These are phyloP conservation scores for Helicoverpa armigera DNA, from an alignment of 1,140 invertebrate genomes.

Conservation along the genomic window DNA sequence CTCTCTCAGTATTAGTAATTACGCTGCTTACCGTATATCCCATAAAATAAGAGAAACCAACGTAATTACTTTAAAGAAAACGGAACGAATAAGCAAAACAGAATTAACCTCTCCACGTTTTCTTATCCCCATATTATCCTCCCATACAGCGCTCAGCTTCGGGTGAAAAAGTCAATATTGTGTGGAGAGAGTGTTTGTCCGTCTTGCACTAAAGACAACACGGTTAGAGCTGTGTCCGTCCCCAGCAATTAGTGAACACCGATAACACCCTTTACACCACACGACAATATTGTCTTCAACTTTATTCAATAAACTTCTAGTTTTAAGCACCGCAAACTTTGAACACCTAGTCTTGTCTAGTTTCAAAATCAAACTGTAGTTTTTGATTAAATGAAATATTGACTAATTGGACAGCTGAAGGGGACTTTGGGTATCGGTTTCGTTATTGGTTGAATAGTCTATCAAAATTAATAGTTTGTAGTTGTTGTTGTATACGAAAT, in stretches of 20 bases:
- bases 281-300: background rate
- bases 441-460: background rate
- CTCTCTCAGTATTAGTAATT: too few species aligned
- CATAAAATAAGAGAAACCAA: too few species aligned
- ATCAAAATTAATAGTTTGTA: too few species aligned
- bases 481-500: too few species aligned
- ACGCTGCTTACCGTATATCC: too few species aligned
- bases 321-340: background rate
- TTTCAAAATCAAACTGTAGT: background rate
- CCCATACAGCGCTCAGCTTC: background rate
- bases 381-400: background rate
- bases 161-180: constrained; percentile 27
- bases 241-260: constrained; percentile 16
- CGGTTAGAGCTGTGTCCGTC: background rate
- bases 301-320: background rate
- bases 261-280: constrained; percentile 17
- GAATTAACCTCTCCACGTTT: background rate
- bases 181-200: constrained; percentile 14
- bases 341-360: background rate
- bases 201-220: constrained; percentile 22
- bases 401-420: background rate
- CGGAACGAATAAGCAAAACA: background rate
- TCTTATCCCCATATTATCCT: background rate
- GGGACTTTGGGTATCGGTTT: background rate
- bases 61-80: background rate